phyloP scores from a whole-genome alignment of 2,797 vertebrate species.

The Scolopax bukidnonensis region DNA sequence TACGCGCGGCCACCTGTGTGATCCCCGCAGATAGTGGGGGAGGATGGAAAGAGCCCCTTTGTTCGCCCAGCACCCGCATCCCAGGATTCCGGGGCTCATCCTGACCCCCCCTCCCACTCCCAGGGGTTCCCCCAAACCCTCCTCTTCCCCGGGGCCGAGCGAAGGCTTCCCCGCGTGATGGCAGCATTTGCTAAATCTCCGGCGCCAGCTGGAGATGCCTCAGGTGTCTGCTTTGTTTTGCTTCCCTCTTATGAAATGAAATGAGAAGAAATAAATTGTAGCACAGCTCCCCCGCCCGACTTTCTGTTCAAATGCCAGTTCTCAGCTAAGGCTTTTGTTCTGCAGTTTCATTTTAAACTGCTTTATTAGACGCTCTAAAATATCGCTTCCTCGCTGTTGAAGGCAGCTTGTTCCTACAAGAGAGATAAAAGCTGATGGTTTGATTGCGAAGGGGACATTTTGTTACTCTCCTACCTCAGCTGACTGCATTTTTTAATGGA shows the following conservation, averaged over 20 bases:
- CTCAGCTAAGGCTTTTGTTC: conserved; percentile 8
- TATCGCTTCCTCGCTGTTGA: background rate
- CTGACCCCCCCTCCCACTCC: background rate
- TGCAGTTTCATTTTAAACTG: background rate
- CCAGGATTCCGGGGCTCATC: background rate
- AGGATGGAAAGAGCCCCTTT: background rate
- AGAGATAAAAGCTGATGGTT: background rate
- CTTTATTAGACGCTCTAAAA: conserved; percentile 8
- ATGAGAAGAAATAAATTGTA: conserved; percentile 32
- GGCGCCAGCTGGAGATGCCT: background rate
- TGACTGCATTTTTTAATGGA: background rate
- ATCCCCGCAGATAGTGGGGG: background rate
- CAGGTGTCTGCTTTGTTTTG: conserved; percentile 3
- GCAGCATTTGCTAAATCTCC: conserved; percentile 58
- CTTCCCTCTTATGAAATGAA: background rate
- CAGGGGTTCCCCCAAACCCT: background rate
- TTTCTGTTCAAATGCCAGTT: background rate
- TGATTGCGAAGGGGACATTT: background rate
- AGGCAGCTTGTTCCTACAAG: background rate
- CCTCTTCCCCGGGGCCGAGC: background rate
- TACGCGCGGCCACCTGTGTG: rapidly evolving
- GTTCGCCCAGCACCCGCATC: background rate
- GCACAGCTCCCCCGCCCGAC: conserved; percentile 32
- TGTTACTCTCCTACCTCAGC: background rate
- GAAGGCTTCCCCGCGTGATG: conserved; percentile 56